A percentile compares a stretch with the other conserved stretches of the same genome.
Evolutionary conservation across 2,797 vertebrate species (phyloP).

Genomic region (Delichon dasypus): DNA sequence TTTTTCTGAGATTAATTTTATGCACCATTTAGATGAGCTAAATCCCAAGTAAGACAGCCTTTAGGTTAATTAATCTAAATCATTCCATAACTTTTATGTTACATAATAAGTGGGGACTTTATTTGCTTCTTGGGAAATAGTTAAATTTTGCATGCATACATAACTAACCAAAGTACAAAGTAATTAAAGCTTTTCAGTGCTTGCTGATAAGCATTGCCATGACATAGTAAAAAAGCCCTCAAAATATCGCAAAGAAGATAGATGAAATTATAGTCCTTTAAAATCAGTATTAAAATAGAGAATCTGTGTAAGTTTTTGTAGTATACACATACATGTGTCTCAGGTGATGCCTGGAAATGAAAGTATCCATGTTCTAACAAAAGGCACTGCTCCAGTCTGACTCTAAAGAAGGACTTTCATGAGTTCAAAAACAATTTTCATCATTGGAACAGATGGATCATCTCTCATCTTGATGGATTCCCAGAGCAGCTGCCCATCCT

Average conservation of each 20-base stretch:
- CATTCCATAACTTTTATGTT: conserved; percentile 73
- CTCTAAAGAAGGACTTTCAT: not conserved
- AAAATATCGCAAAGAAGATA: conserved; percentile 64
- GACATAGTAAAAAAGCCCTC: conserved; percentile 75
- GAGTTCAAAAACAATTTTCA: not conserved
- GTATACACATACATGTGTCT: not conserved
- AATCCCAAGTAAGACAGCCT: conserved; percentile 51
- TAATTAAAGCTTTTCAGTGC: conserved; percentile 77
- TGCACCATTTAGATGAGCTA: conserved; percentile 49
- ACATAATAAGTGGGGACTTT: conserved; percentile 73
- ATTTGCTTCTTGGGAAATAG: conserved; percentile 73
- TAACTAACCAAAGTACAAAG: conserved; percentile 71
- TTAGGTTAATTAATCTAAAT: conserved; percentile 75
- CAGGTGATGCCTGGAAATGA: conserved; percentile 21
- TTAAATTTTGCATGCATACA: conserved; percentile 72
- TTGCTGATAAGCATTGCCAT: conserved; percentile 72
- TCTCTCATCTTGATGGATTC: not conserved
- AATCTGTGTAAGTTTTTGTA: conserved; percentile 32
- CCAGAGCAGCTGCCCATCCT: not conserved
- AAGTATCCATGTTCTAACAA: conserved; percentile 22
- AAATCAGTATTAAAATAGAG: conserved; percentile 56
- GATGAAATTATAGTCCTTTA: conserved; percentile 67
- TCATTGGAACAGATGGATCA: not conserved
- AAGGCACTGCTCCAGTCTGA: not conserved
- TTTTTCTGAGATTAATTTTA: conserved; percentile 66